Percentiles rank a stretch among this genome's conserved stretches.
Conservation (phyloP, 2,113 vertebrate species). For the Colistium nudipinnis region DNA sequence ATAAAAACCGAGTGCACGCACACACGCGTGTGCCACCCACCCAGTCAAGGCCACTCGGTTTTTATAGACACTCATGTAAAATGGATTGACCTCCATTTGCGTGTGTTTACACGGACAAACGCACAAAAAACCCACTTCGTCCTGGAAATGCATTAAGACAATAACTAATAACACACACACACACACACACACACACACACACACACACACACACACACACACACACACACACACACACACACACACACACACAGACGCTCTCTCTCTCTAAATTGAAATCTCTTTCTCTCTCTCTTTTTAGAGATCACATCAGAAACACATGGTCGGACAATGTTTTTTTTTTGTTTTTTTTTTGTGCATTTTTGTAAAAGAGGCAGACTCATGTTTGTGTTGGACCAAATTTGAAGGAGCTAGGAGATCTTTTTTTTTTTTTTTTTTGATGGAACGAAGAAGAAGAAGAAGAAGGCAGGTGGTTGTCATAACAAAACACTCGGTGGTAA, state of each 20-base stretch:
- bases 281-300: constrained; percentile 2
- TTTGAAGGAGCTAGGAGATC: constrained; percentile 51
- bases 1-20: background rate
- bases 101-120: constrained; percentile 34
- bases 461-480: constrained; percentile 51
- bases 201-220: background rate
- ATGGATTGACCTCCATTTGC: constrained; percentile 63
- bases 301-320: constrained; percentile 51
- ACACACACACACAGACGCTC: constrained; percentile 11
- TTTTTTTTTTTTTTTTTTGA: constrained; percentile 60
- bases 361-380: constrained; percentile 54
- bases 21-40: background rate
- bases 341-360: constrained; percentile 5
- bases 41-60: constrained; percentile 44
- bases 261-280: background rate
- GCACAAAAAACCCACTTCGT: background rate
- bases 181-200: background rate
- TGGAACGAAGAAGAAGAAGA: no score
- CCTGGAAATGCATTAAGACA: constrained; percentile 42
- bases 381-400: constrained; percentile 52
- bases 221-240: constrained; percentile 8
- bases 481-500: background rate
- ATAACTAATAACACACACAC: constrained; percentile 4
- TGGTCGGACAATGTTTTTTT: background rate
- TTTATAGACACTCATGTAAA: constrained; percentile 65